Evolutionary conservation across 2,113 vertebrate species (phyloP).

Genomic region (Alethe castanea): DNA sequence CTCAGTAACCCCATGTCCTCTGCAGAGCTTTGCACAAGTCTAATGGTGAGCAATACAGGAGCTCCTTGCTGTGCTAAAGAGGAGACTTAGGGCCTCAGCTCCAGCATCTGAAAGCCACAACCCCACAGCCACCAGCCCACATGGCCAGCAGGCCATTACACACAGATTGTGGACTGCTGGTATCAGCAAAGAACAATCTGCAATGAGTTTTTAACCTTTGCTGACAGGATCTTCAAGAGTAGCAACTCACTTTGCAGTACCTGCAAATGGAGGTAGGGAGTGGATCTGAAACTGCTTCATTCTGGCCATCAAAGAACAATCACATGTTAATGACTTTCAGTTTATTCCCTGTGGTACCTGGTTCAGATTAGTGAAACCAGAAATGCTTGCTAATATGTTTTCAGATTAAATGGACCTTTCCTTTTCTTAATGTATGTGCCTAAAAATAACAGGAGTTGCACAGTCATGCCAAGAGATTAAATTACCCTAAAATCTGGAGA

Average conservation of each 20-base stretch:
- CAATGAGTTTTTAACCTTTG: background rate
- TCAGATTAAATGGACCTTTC: conserved; percentile 51
- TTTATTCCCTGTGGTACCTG: background rate
- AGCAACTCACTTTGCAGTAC: background rate
- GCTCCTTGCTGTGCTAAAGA: background rate
- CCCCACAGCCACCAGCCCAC: background rate
- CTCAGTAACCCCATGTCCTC: background rate
- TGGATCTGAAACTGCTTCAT: background rate
- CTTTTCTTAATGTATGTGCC: background rate
- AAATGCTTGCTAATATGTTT: conserved; percentile 46
- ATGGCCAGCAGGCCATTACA: background rate
- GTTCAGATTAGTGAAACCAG: conserved; percentile 9
- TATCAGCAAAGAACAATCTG: background rate
- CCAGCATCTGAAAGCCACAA: background rate
- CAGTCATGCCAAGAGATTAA: conserved; percentile 28
- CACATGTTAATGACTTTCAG: background rate
- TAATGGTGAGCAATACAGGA: background rate
- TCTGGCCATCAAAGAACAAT: conserved; percentile 26
- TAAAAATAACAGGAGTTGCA: conserved; percentile 44
- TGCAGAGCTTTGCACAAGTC: background rate
- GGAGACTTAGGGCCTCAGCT: background rate
- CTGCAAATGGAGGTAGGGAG: background rate
- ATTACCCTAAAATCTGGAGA: background rate
- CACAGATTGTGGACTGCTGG: background rate
- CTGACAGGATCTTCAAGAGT: background rate